Base-by-base conservation (phyloP, 2,797 vertebrate species). In the Lacerta bilineata region DNA sequence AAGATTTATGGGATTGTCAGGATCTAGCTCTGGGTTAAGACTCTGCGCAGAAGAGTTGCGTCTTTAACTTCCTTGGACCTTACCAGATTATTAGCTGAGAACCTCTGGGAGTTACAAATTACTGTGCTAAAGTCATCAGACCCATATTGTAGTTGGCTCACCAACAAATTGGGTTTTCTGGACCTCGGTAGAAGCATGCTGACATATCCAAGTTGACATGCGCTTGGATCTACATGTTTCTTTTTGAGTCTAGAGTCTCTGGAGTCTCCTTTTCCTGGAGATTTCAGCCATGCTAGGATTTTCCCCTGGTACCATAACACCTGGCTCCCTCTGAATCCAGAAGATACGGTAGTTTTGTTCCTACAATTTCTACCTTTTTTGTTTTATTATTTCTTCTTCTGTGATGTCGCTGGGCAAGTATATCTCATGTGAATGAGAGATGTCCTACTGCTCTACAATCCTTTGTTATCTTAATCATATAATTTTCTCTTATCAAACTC, bases 1-100 rank as follows among this genome's bases (percentile, higher is more conserved):
- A 89, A 81, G 79, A 82, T 85, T 68, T 82, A 68, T 87, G 59
- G 39, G 71, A 76, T 39, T 89, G 88, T 86, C 79, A 86, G 71
- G 27, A 29, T 50, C 41, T 39, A 41, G 27, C 33, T 86, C 10
- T 59, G 64, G 50, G 69, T 82, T 82, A 68, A 81, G 43, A 77
- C 33, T 76, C 17, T 39, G 59, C 33, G 43, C 39, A 55, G 71
- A 75, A 76, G 78, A 81, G 2, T 55, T 76, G 27, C 80, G 25
- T n/a, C 36, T 61, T 83, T 84, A 79, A 55, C 10, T 74, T 61
- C 27, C 36, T 71, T 27, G 23, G n/a, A 78, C 15, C 18, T 78
- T 69, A 55, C 20, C 69, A 75, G 36, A 81, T 82, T 74, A 82
- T 64, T 75, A 64, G 46, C 64, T 50, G 43, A 80, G 27, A 72